Base-by-base conservation (phyloP, 2,888 invertebrate species). In the Pterobdella sp. region DNA sequence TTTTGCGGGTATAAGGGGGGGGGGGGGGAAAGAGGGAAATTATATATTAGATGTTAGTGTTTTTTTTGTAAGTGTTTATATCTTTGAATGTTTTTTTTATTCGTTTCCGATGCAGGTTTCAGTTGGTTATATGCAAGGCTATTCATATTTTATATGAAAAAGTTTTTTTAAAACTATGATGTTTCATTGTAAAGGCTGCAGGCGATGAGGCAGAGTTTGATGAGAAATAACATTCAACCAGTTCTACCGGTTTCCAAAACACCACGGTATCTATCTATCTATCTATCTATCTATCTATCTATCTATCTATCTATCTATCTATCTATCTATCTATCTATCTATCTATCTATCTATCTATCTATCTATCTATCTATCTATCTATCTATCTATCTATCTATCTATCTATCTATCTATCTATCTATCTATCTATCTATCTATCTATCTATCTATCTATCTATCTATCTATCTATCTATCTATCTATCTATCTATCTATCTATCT, bases 251-350 rank as follows among this genome's bases (percentile, higher is more conserved):
- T n/a, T n/a, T n/a, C n/a, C n/a, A n/a, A n/a, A n/a, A n/a, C n/a
- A n/a, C n/a, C n/a, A n/a, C n/a, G n/a, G n/a, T n/a, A n/a, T n/a
- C n/a, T n/a, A n/a, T n/a, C n/a, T 18, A 49, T 66, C 34, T 22
- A 31, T 31, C 14, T 26, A 14, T 22, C 34, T n/a, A 32, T 66
- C 34, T 34, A 22, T 65, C 10, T 34, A 22, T 65, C 32, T 34
- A 65, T 22, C 32, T 3, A 65, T 22, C 32, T 31, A 65, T 22
- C 32, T 34, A 65, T 68, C 1, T 35, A 34, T 68, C 3, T 35
- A 34, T 68, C 1, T 68, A 34, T 68, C 31, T 68, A 1, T 68
- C 68, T 68, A 14, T 68, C 68, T 68, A 34, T 68, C 2, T 68
- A 34, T 68, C 68, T 68, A 1, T 68, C 68, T 68, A 14, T 68